phyloP scores from a whole-genome alignment of 2,113 vertebrate species.

The Aplodontia rufa region DNA sequence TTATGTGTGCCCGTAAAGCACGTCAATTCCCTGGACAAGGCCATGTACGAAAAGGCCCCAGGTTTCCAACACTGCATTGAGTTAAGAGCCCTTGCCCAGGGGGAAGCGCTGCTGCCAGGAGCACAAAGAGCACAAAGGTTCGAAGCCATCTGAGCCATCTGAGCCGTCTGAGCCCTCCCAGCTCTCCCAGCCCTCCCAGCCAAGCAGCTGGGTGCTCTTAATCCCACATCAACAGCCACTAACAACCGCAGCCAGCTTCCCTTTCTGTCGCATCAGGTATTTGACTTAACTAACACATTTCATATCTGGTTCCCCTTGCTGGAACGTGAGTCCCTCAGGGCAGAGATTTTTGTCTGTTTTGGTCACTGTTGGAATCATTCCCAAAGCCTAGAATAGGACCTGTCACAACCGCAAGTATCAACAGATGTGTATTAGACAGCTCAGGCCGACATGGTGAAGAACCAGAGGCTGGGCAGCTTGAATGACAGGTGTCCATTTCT shows the following conservation, averaged over 20 bases:
- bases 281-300: neutral
- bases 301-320: neutral
- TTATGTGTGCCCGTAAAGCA: neutral
- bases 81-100: neutral
- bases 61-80: neutral
- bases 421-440: neutral
- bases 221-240: neutral
- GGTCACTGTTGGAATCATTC: neutral
- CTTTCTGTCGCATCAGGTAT: neutral
- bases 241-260: neutral
- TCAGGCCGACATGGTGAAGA: neutral
- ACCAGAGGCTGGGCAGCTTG: fast-evolving
- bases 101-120: neutral
- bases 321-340: neutral
- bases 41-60: neutral
- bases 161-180: neutral
- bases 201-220: neutral
- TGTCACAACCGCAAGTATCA: fast-evolving
- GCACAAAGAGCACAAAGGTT: neutral
- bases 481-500: neutral
- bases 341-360: neutral
- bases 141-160: neutral
- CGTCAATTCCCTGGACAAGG: neutral
- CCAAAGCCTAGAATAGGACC: neutral
- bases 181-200: neutral